These are phyloP conservation scores for Lissonota sp. DNA, from an alignment of 2,888 invertebrate species.

Conservation along the genomic window DNA sequence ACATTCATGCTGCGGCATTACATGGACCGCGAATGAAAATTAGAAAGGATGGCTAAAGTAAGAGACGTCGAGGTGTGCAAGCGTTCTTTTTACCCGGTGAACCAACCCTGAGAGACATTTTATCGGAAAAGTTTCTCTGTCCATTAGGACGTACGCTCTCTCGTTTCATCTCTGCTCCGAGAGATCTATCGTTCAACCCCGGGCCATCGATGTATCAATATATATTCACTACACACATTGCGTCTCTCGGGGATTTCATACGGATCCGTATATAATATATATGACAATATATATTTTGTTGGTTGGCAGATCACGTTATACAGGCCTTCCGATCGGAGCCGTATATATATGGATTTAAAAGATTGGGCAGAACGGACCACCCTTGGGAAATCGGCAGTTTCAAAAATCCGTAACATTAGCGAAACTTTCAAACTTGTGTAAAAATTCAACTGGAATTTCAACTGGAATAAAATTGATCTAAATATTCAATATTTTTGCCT, in stretches of 20 bases:
- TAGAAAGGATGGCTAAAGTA: not conserved
- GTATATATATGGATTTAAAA: not conserved
- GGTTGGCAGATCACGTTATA: not conserved
- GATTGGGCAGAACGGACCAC: not conserved
- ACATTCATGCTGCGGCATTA: too few relatives aligned
- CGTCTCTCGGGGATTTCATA: not conserved
- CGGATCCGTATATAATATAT: not conserved
- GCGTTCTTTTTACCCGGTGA: not conserved
- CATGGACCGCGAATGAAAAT: too few relatives aligned
- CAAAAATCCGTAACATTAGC: too few relatives aligned
- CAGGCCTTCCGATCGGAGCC: not conserved
- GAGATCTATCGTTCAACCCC: not conserved
- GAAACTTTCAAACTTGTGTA: too few relatives aligned
- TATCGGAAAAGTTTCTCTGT: conserved; percentile 2
- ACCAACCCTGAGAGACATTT: not conserved
- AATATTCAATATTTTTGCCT: too few relatives aligned
- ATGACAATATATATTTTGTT: not conserved
- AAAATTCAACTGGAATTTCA: too few relatives aligned
- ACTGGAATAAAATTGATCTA: too few relatives aligned
- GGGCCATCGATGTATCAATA: not conserved
- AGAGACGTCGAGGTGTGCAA: not conserved
- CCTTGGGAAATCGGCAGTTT: not conserved
- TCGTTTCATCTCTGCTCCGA: not conserved
- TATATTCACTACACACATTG: not conserved
- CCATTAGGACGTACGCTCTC: not conserved